These are phyloP conservation scores for Spheniscus humboldti DNA, from an alignment of 2,797 vertebrate genomes.

Conservation along the genomic window DNA sequence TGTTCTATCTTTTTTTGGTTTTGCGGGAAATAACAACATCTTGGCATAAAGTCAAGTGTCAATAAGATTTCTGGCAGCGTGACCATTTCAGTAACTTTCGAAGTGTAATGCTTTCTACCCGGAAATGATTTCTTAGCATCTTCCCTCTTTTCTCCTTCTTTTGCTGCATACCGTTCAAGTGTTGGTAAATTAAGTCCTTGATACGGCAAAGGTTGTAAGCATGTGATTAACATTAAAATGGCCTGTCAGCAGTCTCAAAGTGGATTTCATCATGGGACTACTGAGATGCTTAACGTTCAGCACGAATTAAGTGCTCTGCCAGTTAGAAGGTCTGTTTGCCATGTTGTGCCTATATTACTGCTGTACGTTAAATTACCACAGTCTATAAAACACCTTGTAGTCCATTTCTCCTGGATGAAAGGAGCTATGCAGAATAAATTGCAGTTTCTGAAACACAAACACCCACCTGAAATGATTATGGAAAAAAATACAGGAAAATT, in stretches of 20 bases:
- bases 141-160: not conserved
- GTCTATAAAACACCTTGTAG: slow-evolving; percentile 52
- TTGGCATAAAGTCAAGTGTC: not conserved
- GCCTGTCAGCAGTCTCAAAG: not conserved
- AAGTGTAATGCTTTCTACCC: not conserved
- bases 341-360: slow-evolving; percentile 33
- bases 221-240: slow-evolving; percentile 18
- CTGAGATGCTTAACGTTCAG: slow-evolving; percentile 40
- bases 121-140: not conserved
- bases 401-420: slow-evolving; percentile 52
- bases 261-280: slow-evolving; percentile 32
- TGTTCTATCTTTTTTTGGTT: not conserved
- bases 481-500: not conserved
- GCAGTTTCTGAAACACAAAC: slow-evolving; percentile 38
- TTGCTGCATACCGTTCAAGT: not conserved
- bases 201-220: not conserved
- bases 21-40: not conserved
- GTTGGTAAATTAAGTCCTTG: slow-evolving; percentile 22
- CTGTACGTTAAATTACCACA: slow-evolving; percentile 36
- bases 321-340: slow-evolving; percentile 18
- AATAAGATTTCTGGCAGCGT: not conserved
- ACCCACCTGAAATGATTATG: slow-evolving; percentile 3
- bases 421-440: slow-evolving; percentile 34
- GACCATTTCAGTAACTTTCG: not conserved
- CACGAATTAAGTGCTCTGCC: slow-evolving; percentile 41